Conservation (phyloP, 1,140 invertebrate genomes). For the Drosophila saltans region DNA sequence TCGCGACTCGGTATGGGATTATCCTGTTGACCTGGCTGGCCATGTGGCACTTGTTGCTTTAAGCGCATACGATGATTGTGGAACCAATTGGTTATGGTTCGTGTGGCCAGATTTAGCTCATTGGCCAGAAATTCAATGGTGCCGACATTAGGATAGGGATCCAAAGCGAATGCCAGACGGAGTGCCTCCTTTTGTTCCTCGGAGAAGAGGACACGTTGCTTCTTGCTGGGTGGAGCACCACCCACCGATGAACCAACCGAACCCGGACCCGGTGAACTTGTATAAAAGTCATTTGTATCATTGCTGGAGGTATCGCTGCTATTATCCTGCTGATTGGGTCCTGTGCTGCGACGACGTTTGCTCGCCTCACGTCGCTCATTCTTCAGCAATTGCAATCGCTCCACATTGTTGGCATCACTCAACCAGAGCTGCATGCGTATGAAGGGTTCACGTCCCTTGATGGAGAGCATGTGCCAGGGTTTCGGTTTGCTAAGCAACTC, state of each 20-base stretch:
- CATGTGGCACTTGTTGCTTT: conserved; percentile 94
- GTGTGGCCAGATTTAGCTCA: conserved; percentile 95
- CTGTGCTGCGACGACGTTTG: conserved; percentile 91
- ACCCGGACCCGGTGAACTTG: conserved; percentile 90
- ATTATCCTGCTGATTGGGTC: conserved; percentile 91
- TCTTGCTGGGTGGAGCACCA: conserved; percentile 91
- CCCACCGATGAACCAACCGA: conserved; percentile 82
- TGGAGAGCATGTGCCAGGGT: conserved; percentile 99
- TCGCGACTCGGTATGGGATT: conserved; percentile 88
- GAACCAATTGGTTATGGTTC: conserved; percentile 99
- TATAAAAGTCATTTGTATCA: conserved; percentile 94
- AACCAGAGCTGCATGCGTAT: conserved; percentile 99
- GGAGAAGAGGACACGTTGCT: conserved; percentile 96
- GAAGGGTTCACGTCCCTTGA: conserved; percentile 98
- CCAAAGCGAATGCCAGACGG: conserved; percentile 95
- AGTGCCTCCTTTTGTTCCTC: conserved; percentile 99
- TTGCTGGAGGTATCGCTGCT: conserved; percentile 94
- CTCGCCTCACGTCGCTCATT: conserved; percentile 95
- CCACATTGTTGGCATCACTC: conserved; percentile 96
- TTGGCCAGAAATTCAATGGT: conserved; percentile 97
- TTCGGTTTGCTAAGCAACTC: conserved; percentile 98
- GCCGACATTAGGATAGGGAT: conserved; percentile 97
- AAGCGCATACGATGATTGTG: conserved; percentile 99
- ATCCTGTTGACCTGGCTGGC: conserved; percentile 84
- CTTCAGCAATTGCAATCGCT: conserved; percentile 92